These are phyloP conservation scores for Chrysemys picta DNA, from an alignment of 2,113 vertebrate species.

Conservation along the genomic window DNA sequence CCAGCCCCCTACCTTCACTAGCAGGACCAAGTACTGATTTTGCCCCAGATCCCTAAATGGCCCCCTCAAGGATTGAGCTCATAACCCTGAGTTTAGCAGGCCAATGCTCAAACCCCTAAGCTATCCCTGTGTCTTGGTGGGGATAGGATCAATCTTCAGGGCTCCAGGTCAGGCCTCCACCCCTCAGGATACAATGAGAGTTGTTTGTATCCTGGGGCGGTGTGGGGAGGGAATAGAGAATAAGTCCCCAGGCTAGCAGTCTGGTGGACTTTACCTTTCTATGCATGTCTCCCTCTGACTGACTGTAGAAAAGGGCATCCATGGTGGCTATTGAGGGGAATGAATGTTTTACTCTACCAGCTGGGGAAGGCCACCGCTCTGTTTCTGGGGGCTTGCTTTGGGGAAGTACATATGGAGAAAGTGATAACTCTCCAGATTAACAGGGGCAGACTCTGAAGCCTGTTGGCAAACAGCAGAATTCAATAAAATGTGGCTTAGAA, in stretches of 20 bases:
- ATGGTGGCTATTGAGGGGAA: constrained; percentile 44
- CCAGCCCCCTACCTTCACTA: too few relatives aligned
- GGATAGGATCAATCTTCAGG: constrained; percentile 34
- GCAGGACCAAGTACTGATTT: too few relatives aligned
- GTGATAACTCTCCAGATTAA: constrained; percentile 20
- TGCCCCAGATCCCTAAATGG: too few relatives aligned
- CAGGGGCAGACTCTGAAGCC: constrained; percentile 30
- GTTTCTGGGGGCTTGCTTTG: rapidly evolving
- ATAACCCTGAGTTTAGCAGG: too few relatives aligned
- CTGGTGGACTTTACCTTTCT: constrained; percentile 31
- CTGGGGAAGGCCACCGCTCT: constrained; percentile 64
- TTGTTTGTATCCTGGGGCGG: not conserved
- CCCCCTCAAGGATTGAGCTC: too few relatives aligned
- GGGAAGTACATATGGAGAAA: not conserved
- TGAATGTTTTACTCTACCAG: constrained; percentile 54
- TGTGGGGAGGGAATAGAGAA: not conserved
- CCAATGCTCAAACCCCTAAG: too few relatives aligned
- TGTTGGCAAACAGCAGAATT: not conserved
- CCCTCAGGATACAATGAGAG: constrained; percentile 13
- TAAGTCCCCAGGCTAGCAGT: not conserved
- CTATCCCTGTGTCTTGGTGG: constrained; percentile 1
- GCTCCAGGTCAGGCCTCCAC: not conserved
- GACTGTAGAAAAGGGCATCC: constrained; percentile 45
- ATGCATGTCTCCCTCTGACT: constrained; percentile 1
- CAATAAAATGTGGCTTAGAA: not conserved